Percentiles rank a stretch among this genome's conserved stretches.
Evolutionary conservation across 2,888 invertebrate species (phyloP).

Genomic region (Andricus quercusramuli): DNA sequence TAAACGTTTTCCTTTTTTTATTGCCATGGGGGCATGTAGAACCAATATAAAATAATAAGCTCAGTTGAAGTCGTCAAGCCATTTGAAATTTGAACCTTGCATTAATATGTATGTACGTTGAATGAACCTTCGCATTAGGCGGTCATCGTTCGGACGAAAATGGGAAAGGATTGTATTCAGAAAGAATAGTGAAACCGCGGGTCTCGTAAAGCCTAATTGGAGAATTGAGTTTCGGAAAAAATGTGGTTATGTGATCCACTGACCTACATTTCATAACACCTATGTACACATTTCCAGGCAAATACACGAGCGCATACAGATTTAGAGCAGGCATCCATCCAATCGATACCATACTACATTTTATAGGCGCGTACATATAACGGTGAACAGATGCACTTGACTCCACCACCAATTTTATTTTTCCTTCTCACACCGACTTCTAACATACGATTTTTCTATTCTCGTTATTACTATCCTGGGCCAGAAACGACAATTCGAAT

Average conservation of each 20-base stretch:
- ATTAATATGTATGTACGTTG: neutral
- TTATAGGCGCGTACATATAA: slow-evolving; percentile 62
- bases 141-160: slow-evolving; percentile 35
- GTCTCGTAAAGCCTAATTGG: slow-evolving; percentile 67
- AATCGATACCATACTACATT: slow-evolving; percentile 74
- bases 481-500: neutral
- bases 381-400: slow-evolving; percentile 45
- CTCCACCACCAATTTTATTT: slow-evolving; percentile 42
- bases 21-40: too few relatives aligned
- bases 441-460: slow-evolving; percentile 30
- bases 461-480: slow-evolving; percentile 27
- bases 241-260: slow-evolving; percentile 71
- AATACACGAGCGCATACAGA: slow-evolving; percentile 70
- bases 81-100: too few relatives aligned
- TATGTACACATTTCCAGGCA: slow-evolving; percentile 66
- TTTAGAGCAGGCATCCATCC: slow-evolving; percentile 72
- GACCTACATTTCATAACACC: slow-evolving; percentile 72
- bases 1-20: too few relatives aligned
- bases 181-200: slow-evolving; percentile 57
- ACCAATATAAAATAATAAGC: too few relatives aligned
- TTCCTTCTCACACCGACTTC: slow-evolving; percentile 4
- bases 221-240: slow-evolving; percentile 66
- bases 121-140: neutral
- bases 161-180: slow-evolving; percentile 43
- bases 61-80: too few relatives aligned